These are phyloP conservation scores for Polypedilum vanderplanki DNA, from an alignment of 1,140 invertebrate species.

Conservation along the genomic window DNA sequence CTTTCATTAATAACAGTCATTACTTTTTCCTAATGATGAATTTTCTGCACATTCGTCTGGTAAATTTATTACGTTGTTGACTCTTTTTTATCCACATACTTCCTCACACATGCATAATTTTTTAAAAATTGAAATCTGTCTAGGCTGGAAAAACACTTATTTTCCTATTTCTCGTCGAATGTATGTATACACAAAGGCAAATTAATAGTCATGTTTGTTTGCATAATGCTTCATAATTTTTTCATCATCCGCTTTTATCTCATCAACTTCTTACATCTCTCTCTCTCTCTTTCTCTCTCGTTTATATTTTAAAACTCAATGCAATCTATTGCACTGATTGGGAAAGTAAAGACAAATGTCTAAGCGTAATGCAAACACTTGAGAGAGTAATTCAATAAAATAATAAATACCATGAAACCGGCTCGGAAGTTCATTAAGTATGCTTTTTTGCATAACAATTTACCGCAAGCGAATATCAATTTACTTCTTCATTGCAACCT, in stretches of 20 bases:
- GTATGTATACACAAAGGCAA: not conserved
- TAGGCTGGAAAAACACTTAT: too few species aligned
- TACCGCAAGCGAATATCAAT: not conserved
- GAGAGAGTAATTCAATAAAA: not conserved
- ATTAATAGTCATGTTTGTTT: not conserved
- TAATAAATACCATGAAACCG: constrained; percentile 2
- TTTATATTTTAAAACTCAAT: not conserved
- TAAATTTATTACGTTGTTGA: too few species aligned
- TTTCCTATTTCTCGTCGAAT: not conserved
- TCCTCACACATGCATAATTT: too few species aligned
- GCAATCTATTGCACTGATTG: not conserved
- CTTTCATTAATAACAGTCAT: not conserved
- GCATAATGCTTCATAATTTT: not conserved
- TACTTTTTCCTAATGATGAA: not conserved
- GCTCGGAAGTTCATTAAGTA: not conserved
- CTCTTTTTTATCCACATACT: too few species aligned
- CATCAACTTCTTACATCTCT: not conserved
- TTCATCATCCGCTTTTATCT: constrained; percentile 8
- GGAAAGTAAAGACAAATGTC: constrained; percentile 2
- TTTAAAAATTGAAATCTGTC: too few species aligned
- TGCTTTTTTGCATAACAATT: not conserved
- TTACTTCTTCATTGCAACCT: not conserved
- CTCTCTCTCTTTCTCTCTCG: not conserved
- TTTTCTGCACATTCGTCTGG: not conserved
- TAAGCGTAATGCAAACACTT: not conserved